phyloP scores from a whole-genome alignment of 2,113 vertebrate species.

The Cyanoramphus novaezelandiae region DNA sequence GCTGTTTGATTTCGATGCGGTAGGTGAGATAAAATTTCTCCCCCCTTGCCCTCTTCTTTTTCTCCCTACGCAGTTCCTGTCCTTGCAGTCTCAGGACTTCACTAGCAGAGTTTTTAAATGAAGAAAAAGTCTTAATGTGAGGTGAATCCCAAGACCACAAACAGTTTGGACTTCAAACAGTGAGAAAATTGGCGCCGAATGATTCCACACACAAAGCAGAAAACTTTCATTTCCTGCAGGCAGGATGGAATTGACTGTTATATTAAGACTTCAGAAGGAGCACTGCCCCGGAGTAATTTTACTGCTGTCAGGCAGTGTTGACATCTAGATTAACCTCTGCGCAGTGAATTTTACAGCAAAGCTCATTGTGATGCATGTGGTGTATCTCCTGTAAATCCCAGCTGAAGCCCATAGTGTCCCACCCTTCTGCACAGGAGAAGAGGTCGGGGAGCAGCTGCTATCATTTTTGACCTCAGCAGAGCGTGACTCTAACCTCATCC shows the following conservation, averaged over 20 bases:
- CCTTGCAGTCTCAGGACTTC: slow-evolving; percentile 3
- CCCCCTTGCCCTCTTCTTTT: neutral
- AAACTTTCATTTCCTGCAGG: slow-evolving; percentile 80
- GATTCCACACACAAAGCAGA: slow-evolving; percentile 77
- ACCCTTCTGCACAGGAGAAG: slow-evolving; percentile 23
- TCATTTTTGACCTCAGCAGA: slow-evolving; percentile 20
- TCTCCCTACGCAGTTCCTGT: neutral
- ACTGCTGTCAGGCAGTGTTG: slow-evolving; percentile 75
- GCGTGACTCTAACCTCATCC: slow-evolving; percentile 10
- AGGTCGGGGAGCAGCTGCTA: neutral
- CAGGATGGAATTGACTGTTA: slow-evolving; percentile 79
- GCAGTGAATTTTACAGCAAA: slow-evolving; percentile 68
- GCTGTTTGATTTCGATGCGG: neutral
- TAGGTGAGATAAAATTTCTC: slow-evolving; percentile 11
- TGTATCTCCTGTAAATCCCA: slow-evolving; percentile 62
- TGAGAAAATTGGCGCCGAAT: slow-evolving; percentile 75
- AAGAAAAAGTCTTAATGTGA: slow-evolving; percentile 67
- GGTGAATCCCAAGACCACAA: slow-evolving; percentile 75
- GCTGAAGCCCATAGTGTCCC: slow-evolving; percentile 36
- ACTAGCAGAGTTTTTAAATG: slow-evolving; percentile 55
- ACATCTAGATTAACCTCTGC: slow-evolving; percentile 83
- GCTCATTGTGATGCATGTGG: slow-evolving; percentile 73
- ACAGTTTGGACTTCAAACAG: slow-evolving; percentile 79
- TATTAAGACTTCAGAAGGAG: slow-evolving; percentile 80
- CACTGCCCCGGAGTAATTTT: slow-evolving; percentile 78